Percentiles rank a stretch among this genome's conserved stretches.
phyloP scores from a whole-genome alignment of 2,113 vertebrate genomes.

The Periophthalmus modestus region DNA sequence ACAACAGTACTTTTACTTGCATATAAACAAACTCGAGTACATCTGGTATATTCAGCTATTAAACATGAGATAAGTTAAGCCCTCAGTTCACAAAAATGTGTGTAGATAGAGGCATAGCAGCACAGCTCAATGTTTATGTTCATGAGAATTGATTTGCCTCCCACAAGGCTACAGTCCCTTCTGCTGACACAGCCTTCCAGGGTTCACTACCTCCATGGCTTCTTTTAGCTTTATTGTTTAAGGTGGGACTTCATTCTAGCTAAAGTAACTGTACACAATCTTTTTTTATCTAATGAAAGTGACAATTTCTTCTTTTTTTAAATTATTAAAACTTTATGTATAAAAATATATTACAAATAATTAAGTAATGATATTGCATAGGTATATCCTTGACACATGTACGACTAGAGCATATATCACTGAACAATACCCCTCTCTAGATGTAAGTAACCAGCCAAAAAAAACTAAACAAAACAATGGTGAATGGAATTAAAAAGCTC shows the following conservation, averaged over 20 bases:
- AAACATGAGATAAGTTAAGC: not conserved
- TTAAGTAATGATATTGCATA: too few relatives aligned
- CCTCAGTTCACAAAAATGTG: not conserved
- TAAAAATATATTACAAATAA: too few relatives aligned
- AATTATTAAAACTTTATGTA: not conserved
- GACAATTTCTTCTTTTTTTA: not conserved
- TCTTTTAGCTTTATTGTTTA: conserved; percentile 5
- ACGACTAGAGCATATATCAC: too few relatives aligned
- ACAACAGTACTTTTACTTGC: too few relatives aligned
- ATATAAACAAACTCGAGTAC: too few relatives aligned
- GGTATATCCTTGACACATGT: too few relatives aligned
- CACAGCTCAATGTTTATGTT: not conserved
- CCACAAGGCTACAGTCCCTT: not conserved
- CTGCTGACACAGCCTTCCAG: not conserved
- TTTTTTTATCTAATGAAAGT: not conserved
- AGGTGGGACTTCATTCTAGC: not conserved
- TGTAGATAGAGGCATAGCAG: not conserved
- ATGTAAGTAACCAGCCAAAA: not conserved
- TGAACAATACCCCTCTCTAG: too few relatives aligned
- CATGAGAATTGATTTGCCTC: conserved; percentile 3
- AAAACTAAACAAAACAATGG: not conserved
- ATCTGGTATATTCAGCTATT: not conserved
- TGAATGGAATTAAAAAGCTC: not conserved
- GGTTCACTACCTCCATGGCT: conserved; percentile 8
- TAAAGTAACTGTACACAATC: not conserved